A percentile compares a stretch with the other conserved stretches of the same genome.
phyloP scores from a whole-genome alignment of 2,888 invertebrate species.

The Cerastis leucographa region DNA sequence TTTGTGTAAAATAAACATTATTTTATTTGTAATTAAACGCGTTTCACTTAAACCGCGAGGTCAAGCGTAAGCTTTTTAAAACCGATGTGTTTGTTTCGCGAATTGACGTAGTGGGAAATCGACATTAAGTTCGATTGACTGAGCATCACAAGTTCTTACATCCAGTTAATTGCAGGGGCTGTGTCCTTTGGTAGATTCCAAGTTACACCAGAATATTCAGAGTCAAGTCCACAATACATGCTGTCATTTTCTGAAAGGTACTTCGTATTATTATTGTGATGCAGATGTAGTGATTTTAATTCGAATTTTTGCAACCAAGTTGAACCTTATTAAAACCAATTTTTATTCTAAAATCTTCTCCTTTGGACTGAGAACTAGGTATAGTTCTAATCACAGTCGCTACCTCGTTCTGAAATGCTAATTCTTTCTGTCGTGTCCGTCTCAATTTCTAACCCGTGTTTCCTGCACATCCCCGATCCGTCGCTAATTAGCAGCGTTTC shows the following conservation, averaged over 20 bases:
- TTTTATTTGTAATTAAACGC: too few species aligned
- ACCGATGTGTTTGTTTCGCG: too few species aligned
- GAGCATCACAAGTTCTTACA: background rate
- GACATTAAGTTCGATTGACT: background rate
- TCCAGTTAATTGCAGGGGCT: background rate
- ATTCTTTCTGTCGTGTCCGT: background rate
- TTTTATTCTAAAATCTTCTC: background rate
- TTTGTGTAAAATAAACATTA: too few species aligned
- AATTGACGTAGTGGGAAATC: too few species aligned
- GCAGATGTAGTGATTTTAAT: background rate
- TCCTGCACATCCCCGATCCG: constrained; percentile 59
- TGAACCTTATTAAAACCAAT: background rate
- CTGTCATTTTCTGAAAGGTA: too few species aligned
- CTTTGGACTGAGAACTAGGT: too few species aligned
- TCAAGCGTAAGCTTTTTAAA: too few species aligned
- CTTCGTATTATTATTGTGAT: background rate
- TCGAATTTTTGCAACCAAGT: background rate
- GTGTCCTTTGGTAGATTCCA: background rate
- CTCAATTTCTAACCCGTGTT: constrained; percentile 26
- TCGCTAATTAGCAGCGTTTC: constrained; percentile 74
- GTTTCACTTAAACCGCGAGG: too few species aligned
- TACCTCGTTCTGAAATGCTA: too few species aligned
- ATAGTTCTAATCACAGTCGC: background rate
- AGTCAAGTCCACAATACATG: too few species aligned
- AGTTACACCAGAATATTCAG: background rate